Conservation (phyloP, 2,888 invertebrate species). For the Harpagoxenus sublaevis region DNA sequence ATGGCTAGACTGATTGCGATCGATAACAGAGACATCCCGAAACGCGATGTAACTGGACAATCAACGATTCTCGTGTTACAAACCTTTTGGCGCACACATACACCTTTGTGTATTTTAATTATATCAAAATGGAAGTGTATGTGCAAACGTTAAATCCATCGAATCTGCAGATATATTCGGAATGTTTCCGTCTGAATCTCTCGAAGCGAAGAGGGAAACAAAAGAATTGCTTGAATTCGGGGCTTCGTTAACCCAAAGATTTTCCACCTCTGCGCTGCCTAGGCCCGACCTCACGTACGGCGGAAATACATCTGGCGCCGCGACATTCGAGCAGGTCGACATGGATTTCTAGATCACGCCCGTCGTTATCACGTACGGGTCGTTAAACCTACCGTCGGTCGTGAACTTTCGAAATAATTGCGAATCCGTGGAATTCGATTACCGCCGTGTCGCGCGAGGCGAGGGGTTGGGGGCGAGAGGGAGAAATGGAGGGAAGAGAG, state of each 20-base stretch:
- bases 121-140: background rate
- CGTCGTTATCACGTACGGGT: slow-evolving; percentile 58
- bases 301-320: slow-evolving; percentile 42
- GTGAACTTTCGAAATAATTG: slow-evolving; percentile 63
- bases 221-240: background rate
- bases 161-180: background rate
- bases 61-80: background rate
- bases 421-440: slow-evolving; percentile 68
- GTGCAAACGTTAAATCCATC: background rate
- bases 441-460: slow-evolving; percentile 25
- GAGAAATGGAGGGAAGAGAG: background rate
- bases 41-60: background rate
- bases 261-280: background rate
- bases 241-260: background rate
- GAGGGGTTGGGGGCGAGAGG: background rate
- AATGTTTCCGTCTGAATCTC: background rate
- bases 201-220: background rate
- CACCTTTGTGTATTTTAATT: background rate
- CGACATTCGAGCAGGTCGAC: background rate
- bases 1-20: slow-evolving; percentile 29
- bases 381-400: slow-evolving; percentile 58
- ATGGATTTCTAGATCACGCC: slow-evolving; percentile 39
- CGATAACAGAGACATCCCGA: background rate
- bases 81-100: background rate
- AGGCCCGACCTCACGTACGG: slow-evolving; percentile 33